Percentiles rank a stretch among this genome's conserved stretches.
phyloP scores from a whole-genome alignment of 1,140 invertebrate genomes.

The Ericerus pela region DNA sequence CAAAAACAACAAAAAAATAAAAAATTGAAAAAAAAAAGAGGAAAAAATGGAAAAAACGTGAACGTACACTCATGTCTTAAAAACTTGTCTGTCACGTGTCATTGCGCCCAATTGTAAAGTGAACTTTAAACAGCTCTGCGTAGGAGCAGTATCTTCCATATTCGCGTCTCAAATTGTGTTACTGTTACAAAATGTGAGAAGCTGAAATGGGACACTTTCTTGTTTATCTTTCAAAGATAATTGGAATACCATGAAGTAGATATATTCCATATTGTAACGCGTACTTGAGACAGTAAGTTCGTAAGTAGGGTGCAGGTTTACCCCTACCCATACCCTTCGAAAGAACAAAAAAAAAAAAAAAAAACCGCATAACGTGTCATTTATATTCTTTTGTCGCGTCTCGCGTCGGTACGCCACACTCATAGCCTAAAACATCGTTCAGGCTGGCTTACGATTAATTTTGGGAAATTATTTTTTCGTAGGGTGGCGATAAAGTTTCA shows the following conservation, averaged over 20 bases:
- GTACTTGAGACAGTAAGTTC: neutral
- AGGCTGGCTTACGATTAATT: too few relatives aligned
- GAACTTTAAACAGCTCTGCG: slow-evolving; percentile 2
- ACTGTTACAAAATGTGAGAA: slow-evolving; percentile 7
- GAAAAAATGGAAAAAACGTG: neutral
- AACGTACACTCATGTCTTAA: neutral
- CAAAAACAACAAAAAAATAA: neutral
- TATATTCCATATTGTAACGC: neutral
- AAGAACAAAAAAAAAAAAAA: too few relatives aligned
- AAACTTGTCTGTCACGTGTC: slow-evolving; percentile 11
- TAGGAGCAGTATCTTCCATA: slow-evolving; percentile 1
- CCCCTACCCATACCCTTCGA: too few relatives aligned
- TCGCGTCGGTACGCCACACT: too few relatives aligned
- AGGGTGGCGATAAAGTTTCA: too few relatives aligned
- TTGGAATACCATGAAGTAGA: slow-evolving; percentile 7
- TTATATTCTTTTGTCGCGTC: neutral
- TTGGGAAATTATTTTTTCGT: too few relatives aligned
- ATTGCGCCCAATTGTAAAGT: slow-evolving; percentile 4
- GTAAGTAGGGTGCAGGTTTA: too few relatives aligned
- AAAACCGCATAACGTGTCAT: neutral
- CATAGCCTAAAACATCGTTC: too few relatives aligned
- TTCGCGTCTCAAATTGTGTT: slow-evolving; percentile 2
- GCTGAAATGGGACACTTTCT: slow-evolving; percentile 4
- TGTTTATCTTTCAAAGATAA: neutral
- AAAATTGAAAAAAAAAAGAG: neutral